Base-by-base conservation (phyloP, 1,140 invertebrate genomes). In the Oryctes rhinoceros region DNA sequence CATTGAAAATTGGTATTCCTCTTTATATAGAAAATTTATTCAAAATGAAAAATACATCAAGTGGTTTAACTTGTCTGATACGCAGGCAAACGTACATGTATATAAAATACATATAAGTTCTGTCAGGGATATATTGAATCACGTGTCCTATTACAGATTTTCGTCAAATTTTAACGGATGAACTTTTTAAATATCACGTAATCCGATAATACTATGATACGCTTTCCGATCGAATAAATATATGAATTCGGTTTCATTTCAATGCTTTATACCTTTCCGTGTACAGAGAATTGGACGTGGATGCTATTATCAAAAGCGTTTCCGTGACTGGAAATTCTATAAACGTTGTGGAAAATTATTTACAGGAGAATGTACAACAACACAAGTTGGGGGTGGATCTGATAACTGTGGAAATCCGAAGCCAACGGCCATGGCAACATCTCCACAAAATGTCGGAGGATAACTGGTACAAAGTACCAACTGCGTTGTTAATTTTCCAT, bases 21-120 rank as follows among this genome's bases (percentile, higher is more conserved):
- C 24, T 71, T 71, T 71, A 71, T 71, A 71, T 37, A 30, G 65
- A 71, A 71, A 71, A 71, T 71, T 71, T 71, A 71, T 71, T 71
- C 65, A 71, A 71, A 71, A 71, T 71, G 65, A 71, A 71, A 71
- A 71, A 71, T 71, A 71, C 65, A 71, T 71, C 65, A 71, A 71
- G 65, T 71, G 65, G 65, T 71, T 71, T 30, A 71, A 71, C 35
- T 71, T 24, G 65, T 30, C 65, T 71, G 65, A 71, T 37, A 15
- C 10, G 13, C 7, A 71, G 35, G 20, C 20, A 71, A 18, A 71
- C 24, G 65, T 71, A 71, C 4, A 6, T 67, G 7, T 67, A 71
- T 35, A 71, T 35, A 71, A 71, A 71, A 71, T 71, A 62, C 13
- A 62, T 20, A 30, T 35, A 71, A 71, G 11, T 71, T 71, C 35